phyloP scores from a whole-genome alignment of 2,888 invertebrate genomes.

The Glyphotaelius pellucidus region DNA sequence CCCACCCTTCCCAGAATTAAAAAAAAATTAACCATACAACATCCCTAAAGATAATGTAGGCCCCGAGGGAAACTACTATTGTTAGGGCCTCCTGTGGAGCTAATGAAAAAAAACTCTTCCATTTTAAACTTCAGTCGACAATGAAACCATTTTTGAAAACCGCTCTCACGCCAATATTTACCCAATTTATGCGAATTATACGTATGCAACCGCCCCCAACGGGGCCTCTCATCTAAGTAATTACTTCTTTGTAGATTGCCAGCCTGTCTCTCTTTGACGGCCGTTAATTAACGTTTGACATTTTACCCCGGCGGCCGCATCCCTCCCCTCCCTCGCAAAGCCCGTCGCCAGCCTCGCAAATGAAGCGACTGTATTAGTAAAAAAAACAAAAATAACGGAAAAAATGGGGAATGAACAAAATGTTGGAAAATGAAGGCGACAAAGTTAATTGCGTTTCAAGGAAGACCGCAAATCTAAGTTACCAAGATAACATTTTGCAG shows the following conservation, averaged over 20 bases:
- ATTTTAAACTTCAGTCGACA: not conserved
- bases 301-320: conserved; percentile 23
- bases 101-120: too few species aligned
- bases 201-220: conserved; percentile 49
- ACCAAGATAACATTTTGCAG: not conserved
- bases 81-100: too few species aligned
- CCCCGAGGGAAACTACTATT: too few species aligned
- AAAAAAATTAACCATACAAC: too few species aligned
- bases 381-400: not conserved
- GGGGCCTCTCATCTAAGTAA: conserved; percentile 58
- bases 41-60: too few species aligned
- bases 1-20: too few species aligned
- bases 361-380: not conserved
- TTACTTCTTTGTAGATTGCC: conserved; percentile 60
- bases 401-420: not conserved
- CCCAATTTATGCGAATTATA: conserved; percentile 40
- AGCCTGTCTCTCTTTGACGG: conserved; percentile 37
- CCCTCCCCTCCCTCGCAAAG: not conserved
- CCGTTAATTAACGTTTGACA: conserved; percentile 57
- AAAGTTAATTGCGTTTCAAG: not conserved
- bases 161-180: not conserved
- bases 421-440: not conserved
- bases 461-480: not conserved
- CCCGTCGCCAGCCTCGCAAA: not conserved
- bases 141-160: not conserved